Evolutionary conservation across 1,140 invertebrate species (phyloP).

Genomic region (Brachionus rubens): DNA sequence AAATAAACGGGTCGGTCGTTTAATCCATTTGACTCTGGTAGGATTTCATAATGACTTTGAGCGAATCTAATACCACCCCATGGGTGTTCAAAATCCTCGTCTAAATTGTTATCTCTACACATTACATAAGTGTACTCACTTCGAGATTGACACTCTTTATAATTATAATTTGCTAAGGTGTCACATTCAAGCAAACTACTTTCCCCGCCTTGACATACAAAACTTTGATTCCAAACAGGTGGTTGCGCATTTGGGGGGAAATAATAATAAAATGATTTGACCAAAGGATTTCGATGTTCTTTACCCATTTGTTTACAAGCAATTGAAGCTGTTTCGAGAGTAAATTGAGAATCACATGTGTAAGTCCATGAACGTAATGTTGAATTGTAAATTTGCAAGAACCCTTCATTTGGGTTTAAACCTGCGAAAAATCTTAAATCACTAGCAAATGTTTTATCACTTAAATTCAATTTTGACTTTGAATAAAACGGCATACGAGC

Average conservation of each 20-base stretch:
- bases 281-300: slow-evolving; percentile 31
- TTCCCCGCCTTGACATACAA: slow-evolving; percentile 37
- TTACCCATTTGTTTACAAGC: slow-evolving; percentile 44
- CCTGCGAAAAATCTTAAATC: slow-evolving; percentile 6
- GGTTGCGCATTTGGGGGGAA: slow-evolving; percentile 28
- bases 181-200: slow-evolving; percentile 7
- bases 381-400: slow-evolving; percentile 88
- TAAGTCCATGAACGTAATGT: slow-evolving; percentile 94
- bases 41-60: slow-evolving; percentile 12
- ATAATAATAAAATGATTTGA: slow-evolving; percentile 30
- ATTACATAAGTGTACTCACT: slow-evolving; percentile 8
- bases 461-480: too few relatives aligned
- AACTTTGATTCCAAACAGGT: slow-evolving; percentile 44
- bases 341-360: slow-evolving; percentile 89
- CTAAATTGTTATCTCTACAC: slow-evolving; percentile 1
- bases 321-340: background rate
- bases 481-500: too few relatives aligned
- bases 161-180: slow-evolving; percentile 7
- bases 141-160: background rate
- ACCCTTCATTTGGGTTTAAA: slow-evolving; percentile 63
- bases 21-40: background rate
- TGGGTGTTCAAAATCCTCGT: slow-evolving; percentile 13
- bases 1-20: slow-evolving; percentile 23
- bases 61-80: slow-evolving; percentile 46
- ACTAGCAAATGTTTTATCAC: too few relatives aligned